Evolutionary conservation across 1,140 invertebrate genomes (phyloP).

Genomic region (Drosophila orena): DNA sequence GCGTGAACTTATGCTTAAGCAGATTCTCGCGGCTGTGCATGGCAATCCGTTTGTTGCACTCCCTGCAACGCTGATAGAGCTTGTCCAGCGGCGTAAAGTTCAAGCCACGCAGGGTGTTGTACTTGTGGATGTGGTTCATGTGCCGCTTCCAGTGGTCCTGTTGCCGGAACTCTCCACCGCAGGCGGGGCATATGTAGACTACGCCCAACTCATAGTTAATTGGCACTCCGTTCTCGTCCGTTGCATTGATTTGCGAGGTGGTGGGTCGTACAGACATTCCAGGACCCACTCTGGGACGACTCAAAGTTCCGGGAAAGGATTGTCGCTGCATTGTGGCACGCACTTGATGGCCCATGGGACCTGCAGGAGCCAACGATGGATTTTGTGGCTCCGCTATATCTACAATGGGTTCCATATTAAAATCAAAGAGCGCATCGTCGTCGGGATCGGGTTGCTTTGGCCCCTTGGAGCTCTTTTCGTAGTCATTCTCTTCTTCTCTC

Average conservation of each 20-base stretch:
- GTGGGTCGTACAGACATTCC: slow-evolving; percentile 47
- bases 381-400: slow-evolving; percentile 39
- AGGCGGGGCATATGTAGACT: slow-evolving; percentile 75
- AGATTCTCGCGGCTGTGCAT: slow-evolving; percentile 82
- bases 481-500: slow-evolving; percentile 40
- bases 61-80: slow-evolving; percentile 73
- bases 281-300: background rate
- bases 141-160: slow-evolving; percentile 79
- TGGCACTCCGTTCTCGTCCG: slow-evolving; percentile 63
- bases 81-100: slow-evolving; percentile 78
- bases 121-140: slow-evolving; percentile 73
- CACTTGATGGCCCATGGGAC: slow-evolving; percentile 7
- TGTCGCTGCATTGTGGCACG: slow-evolving; percentile 40
- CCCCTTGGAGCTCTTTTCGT: slow-evolving; percentile 1
- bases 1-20: slow-evolving; percentile 81
- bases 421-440: slow-evolving; percentile 80
- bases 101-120: slow-evolving; percentile 70
- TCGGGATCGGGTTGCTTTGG: slow-evolving; percentile 53
- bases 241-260: slow-evolving; percentile 72
- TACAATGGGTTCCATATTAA: slow-evolving; percentile 65
- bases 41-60: slow-evolving; percentile 77
- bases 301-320: slow-evolving; percentile 7
- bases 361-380: slow-evolving; percentile 24
- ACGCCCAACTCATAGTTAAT: slow-evolving; percentile 80
- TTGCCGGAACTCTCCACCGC: slow-evolving; percentile 64